Conservation (phyloP, 2,113 vertebrate species). For the Tachycineta bicolor region DNA sequence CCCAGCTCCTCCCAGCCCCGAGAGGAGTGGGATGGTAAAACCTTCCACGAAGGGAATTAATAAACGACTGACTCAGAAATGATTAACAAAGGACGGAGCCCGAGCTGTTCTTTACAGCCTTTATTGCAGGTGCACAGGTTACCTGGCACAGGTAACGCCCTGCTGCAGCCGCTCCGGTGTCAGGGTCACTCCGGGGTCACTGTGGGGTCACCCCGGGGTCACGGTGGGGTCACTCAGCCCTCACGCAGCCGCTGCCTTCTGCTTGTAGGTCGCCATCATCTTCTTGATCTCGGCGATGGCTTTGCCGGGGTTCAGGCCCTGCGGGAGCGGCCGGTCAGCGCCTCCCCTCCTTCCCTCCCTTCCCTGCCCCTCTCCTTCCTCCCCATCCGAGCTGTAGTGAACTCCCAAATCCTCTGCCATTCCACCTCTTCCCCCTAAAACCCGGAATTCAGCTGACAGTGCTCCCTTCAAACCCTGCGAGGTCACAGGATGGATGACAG, state of each 20-base stretch:
- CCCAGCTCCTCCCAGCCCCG: neutral
- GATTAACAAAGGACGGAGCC: neutral
- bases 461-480: neutral
- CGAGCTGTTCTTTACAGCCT: neutral
- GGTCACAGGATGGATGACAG: neutral
- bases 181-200: neutral
- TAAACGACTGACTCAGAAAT: no score
- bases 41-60: neutral
- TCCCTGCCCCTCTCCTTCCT: no score
- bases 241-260: slow-evolving; percentile 73
- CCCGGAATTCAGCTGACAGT: no score
- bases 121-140: neutral
- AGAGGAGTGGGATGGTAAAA: neutral
- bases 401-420: neutral
- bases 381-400: neutral
- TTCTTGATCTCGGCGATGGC: slow-evolving; percentile 98
- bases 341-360: no score
- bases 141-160: neutral
- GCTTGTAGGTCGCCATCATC: slow-evolving; percentile 94
- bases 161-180: neutral
- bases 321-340: neutral
- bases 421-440: neutral
- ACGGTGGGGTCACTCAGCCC: neutral
- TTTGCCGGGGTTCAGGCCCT: slow-evolving; percentile 96
- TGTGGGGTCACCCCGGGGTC: neutral